Evolutionary conservation across 1,140 invertebrate genomes (phyloP).

Genomic region (Yoshiicerus persimilis): DNA sequence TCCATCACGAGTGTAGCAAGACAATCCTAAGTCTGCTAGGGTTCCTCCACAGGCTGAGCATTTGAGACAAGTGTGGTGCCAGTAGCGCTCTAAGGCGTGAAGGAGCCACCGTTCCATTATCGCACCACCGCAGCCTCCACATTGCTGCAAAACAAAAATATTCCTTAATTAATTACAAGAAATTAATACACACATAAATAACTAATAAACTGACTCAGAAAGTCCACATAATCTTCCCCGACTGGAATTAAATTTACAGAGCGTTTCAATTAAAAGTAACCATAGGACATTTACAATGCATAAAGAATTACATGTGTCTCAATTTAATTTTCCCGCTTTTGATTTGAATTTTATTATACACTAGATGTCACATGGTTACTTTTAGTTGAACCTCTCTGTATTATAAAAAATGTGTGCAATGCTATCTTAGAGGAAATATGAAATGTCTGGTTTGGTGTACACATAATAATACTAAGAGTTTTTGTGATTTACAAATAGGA

Average conservation of each 20-base stretch:
- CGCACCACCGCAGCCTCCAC: conserved; percentile 66
- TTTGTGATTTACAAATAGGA: not conserved
- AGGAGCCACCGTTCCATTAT: conserved; percentile 85
- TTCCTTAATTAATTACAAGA: not conserved
- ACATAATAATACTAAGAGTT: too few species aligned
- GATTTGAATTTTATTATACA: too few species aligned
- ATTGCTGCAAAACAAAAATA: conserved; percentile 40
- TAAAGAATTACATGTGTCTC: too few species aligned
- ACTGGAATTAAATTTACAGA: too few species aligned
- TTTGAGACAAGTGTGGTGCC: conserved; percentile 85
- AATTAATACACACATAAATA: not conserved
- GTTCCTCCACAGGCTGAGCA: conserved; percentile 82
- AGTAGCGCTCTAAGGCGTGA: conserved; percentile 86
- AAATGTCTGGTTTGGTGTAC: too few species aligned
- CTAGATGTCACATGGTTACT: too few species aligned
- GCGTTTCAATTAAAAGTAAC: too few species aligned
- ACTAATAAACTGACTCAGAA: too few species aligned
- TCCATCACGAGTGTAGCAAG: conserved; percentile 85
- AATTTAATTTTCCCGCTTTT: too few species aligned
- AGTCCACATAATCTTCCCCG: too few species aligned
- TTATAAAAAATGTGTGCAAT: not conserved
- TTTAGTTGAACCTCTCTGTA: too few species aligned
- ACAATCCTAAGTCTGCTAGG: conserved; percentile 82
- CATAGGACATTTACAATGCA: too few species aligned
- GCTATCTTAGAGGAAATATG: not conserved